These are phyloP conservation scores for Acleris sparsana DNA, from an alignment of 2,888 invertebrate species.

Conservation along the genomic window DNA sequence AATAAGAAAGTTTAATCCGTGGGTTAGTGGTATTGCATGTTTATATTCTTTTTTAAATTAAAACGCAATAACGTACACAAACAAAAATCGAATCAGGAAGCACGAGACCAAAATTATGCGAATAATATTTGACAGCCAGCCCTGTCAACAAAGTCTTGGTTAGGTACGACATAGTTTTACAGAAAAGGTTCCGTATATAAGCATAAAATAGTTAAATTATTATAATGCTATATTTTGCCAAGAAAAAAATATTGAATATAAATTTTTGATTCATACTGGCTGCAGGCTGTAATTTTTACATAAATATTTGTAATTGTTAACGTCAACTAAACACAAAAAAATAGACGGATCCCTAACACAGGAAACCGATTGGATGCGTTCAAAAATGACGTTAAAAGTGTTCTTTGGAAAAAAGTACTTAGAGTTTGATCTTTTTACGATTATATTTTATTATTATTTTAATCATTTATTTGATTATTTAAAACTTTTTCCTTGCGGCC, in stretches of 20 bases:
- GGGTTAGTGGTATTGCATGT: background rate
- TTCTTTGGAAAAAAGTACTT: background rate
- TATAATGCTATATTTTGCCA: background rate
- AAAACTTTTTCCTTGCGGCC: background rate
- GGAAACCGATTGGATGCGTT: conserved; percentile 3
- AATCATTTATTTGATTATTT: no score
- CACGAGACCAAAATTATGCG: conserved; percentile 21
- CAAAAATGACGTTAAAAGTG: background rate
- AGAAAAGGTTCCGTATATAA: conserved; percentile 14
- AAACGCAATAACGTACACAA: conserved; percentile 26
- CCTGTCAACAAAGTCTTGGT: conserved; percentile 26
- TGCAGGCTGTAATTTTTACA: no score
- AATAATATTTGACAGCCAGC: conserved; percentile 17
- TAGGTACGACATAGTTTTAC: background rate
- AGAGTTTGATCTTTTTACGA: background rate
- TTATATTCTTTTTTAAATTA: conserved; percentile 3
- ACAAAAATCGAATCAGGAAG: conserved; percentile 16
- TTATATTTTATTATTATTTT: no score
- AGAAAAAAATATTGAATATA: no score
- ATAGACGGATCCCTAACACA: background rate
- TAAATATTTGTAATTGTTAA: no score
- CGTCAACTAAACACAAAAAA: background rate
- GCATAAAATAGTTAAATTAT: background rate
- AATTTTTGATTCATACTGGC: no score
- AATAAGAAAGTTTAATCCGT: background rate